A percentile compares a stretch with the other conserved stretches of the same genome.
These are phyloP conservation scores for Drosophila diplacantha DNA, from an alignment of 2,888 invertebrate genomes.

Conservation along the genomic window DNA sequence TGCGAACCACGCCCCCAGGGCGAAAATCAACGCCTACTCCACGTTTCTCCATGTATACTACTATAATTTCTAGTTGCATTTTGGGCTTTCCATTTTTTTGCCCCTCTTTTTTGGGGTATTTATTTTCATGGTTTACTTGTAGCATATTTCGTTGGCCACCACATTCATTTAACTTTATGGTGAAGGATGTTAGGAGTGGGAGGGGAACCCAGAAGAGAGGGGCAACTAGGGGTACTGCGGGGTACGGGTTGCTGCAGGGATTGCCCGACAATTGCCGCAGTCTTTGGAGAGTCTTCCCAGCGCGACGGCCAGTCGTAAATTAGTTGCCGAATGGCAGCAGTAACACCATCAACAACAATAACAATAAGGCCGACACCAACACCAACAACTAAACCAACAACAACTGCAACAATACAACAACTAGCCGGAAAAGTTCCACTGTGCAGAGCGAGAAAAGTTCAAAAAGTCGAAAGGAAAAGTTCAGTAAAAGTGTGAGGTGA, in stretches of 20 bases:
- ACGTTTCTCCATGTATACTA: slow-evolving; percentile 7
- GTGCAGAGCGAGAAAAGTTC: slow-evolving; percentile 41
- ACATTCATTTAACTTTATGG: slow-evolving; percentile 58
- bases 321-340: slow-evolving; percentile 51
- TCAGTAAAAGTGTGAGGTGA: slow-evolving; percentile 27
- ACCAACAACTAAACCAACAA: not conserved
- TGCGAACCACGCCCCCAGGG: slow-evolving; percentile 37
- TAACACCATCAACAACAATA: slow-evolving; percentile 29
- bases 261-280: slow-evolving; percentile 60
- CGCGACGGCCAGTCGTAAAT: slow-evolving; percentile 58
- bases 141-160: slow-evolving; percentile 39
- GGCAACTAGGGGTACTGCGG: no score
- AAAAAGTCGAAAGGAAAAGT: slow-evolving; percentile 41
- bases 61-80: slow-evolving; percentile 41
- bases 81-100: slow-evolving; percentile 9
- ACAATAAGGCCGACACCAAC: slow-evolving; percentile 18
- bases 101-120: slow-evolving; percentile 43
- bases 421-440: slow-evolving; percentile 9
- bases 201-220: not conserved
- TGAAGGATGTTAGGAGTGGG: slow-evolving; percentile 24
- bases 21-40: slow-evolving; percentile 26
- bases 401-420: slow-evolving; percentile 8
- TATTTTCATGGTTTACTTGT: slow-evolving; percentile 61
- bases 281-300: slow-evolving; percentile 62
- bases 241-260: slow-evolving; percentile 25